Conservation (phyloP, 2,888 invertebrate genomes). For the Epirrhoe tristata region DNA sequence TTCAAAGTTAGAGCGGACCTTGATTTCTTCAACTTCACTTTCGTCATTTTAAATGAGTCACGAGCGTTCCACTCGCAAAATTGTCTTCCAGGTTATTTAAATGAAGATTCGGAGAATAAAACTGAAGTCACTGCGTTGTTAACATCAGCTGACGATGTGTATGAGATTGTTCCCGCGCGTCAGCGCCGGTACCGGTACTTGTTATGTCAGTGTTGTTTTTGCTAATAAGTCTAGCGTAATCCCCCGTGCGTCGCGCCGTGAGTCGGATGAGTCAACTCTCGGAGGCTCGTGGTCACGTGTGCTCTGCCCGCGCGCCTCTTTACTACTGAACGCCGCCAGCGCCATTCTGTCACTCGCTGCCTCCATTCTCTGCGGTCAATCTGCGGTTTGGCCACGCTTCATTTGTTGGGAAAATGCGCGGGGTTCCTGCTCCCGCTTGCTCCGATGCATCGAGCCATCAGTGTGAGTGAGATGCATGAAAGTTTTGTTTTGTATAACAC, state of each 20-base stretch:
- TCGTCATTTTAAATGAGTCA: constrained; percentile 84
- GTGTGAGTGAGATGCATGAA: constrained; percentile 69
- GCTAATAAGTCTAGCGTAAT: constrained; percentile 48
- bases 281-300: constrained; percentile 67
- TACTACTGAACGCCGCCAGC: constrained; percentile 74
- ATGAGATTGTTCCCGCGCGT: constrained; percentile 68
- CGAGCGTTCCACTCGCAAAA: constrained; percentile 56
- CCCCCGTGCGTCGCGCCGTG: constrained; percentile 48
- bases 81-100: constrained; percentile 62
- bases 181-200: constrained; percentile 45
- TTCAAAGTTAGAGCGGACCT: constrained; percentile 60
- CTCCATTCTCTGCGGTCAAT: constrained; percentile 86
- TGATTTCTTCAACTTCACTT: constrained; percentile 81
- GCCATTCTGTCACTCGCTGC: constrained; percentile 85
- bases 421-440: constrained; percentile 65
- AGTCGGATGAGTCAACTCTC: constrained; percentile 52
- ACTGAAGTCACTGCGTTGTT: constrained; percentile 45
- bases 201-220: constrained; percentile 47
- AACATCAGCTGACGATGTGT: constrained; percentile 74
- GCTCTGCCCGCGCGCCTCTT: constrained; percentile 73
- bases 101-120: constrained; percentile 56
- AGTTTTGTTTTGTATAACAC: constrained; percentile 77
- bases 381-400: constrained; percentile 85
- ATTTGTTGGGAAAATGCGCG: constrained; percentile 85
- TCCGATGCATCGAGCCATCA: constrained; percentile 34